phyloP scores from a whole-genome alignment of 2,797 vertebrate genomes.

The Lepidocolaptes lacrymiger region DNA sequence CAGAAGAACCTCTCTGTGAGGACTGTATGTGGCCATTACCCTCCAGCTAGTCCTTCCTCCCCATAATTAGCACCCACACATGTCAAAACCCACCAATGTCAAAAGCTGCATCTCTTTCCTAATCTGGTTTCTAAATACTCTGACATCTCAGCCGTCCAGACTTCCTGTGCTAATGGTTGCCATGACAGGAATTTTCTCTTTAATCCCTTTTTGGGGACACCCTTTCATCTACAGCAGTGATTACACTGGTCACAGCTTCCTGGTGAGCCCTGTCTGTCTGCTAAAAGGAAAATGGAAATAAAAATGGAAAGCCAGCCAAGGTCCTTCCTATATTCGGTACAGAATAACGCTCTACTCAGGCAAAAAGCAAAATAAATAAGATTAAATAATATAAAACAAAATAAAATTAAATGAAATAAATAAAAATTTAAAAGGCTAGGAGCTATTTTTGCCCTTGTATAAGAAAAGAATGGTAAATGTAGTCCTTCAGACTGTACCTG shows the following conservation, averaged over 20 bases:
- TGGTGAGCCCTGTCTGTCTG: neutral
- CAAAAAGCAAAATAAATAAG: neutral
- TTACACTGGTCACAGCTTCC: slow-evolving; percentile 21
- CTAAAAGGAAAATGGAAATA: slow-evolving; percentile 1
- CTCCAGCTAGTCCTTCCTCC: neutral
- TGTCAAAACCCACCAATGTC: neutral
- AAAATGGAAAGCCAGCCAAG: neutral
- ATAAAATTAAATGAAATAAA: neutral
- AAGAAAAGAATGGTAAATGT: neutral
- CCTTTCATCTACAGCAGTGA: slow-evolving; percentile 19
- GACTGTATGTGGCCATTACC: neutral
- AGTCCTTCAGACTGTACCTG: neutral
- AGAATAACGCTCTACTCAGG: neutral
- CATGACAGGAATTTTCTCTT: slow-evolving; percentile 40
- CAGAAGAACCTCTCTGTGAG: neutral
- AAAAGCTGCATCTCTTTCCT: slow-evolving; percentile 35
- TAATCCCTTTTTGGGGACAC: slow-evolving; percentile 31
- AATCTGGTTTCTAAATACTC: slow-evolving; percentile 38
- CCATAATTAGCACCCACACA: neutral
- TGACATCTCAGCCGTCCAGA: neutral
- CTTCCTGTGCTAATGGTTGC: slow-evolving; percentile 48
- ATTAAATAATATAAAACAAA: neutral
- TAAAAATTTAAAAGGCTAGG: neutral
- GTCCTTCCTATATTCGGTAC: neutral
- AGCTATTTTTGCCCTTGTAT: neutral